phyloP scores from a whole-genome alignment of 2,888 invertebrate genomes.

The Adineta ricciae region DNA sequence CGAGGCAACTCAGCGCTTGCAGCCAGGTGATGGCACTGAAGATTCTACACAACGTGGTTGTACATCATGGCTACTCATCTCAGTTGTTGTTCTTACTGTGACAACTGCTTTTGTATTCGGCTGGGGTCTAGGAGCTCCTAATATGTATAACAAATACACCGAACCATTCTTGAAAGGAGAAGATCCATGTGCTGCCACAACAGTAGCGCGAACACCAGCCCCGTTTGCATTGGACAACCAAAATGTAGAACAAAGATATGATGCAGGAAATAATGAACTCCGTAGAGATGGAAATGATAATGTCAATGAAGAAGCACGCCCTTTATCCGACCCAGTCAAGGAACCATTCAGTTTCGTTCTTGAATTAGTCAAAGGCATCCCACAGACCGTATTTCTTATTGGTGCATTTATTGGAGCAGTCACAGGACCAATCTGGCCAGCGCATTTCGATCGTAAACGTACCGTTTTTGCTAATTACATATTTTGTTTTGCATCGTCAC shows the following conservation, averaged over 20 bases:
- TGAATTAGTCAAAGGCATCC: slow-evolving; percentile 15
- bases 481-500: slow-evolving; percentile 11
- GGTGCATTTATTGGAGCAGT: background rate
- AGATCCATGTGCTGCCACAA: background rate
- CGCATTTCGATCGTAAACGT: background rate
- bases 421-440: background rate
- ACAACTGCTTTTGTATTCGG: slow-evolving; percentile 3
- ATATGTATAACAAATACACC: background rate
- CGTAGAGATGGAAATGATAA: background rate
- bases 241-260: no score
- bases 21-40: background rate
- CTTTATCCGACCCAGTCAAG: background rate
- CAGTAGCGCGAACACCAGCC: no score
- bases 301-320: no score
- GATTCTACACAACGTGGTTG: slow-evolving; percentile 15
- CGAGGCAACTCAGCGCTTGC: background rate
- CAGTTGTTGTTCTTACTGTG: background rate
- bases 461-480: slow-evolving; percentile 7
- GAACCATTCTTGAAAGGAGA: background rate
- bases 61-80: slow-evolving; percentile 1
- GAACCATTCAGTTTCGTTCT: background rate
- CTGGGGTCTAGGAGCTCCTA: background rate
- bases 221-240: background rate
- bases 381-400: slow-evolving; percentile 8
- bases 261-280: background rate